phyloP scores from a whole-genome alignment of 2,113 vertebrate genomes.

The Sakesphorus luctuosus region DNA sequence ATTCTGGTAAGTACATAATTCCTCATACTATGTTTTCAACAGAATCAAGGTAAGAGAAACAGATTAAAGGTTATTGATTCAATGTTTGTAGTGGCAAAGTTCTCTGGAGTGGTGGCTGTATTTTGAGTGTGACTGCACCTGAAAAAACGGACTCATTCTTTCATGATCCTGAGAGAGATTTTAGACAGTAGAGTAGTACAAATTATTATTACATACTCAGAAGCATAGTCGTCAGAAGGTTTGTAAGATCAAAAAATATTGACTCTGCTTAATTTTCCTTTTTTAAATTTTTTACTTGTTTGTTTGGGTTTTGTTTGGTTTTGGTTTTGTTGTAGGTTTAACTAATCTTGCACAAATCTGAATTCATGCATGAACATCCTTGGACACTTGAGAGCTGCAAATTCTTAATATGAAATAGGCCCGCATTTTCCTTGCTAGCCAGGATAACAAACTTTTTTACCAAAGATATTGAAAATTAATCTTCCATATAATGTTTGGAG shows the following conservation, averaged over 20 bases:
- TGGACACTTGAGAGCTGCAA: neutral
- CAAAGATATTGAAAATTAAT: neutral
- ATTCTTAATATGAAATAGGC: neutral
- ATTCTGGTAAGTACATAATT: neutral
- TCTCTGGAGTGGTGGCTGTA: neutral
- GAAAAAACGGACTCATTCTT: neutral
- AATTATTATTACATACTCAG: neutral
- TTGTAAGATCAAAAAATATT: neutral
- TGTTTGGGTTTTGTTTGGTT: neutral
- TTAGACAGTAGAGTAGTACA: neutral
- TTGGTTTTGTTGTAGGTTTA: neutral
- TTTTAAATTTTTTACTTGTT: neutral
- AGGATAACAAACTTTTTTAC: neutral
- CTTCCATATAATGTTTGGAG: neutral
- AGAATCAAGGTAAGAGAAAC: neutral
- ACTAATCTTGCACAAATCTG: neutral
- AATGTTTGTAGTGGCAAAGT: neutral
- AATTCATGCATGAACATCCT: neutral
- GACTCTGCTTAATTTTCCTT: neutral
- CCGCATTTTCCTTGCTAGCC: neutral
- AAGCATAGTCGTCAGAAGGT: neutral
- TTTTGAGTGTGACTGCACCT: neutral
- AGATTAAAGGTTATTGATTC: conserved; percentile 9
- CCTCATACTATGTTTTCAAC: neutral
- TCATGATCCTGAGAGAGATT: neutral